These are phyloP conservation scores for Pyrochroa serraticornis DNA, from an alignment of 2,888 invertebrate species.

Conservation along the genomic window DNA sequence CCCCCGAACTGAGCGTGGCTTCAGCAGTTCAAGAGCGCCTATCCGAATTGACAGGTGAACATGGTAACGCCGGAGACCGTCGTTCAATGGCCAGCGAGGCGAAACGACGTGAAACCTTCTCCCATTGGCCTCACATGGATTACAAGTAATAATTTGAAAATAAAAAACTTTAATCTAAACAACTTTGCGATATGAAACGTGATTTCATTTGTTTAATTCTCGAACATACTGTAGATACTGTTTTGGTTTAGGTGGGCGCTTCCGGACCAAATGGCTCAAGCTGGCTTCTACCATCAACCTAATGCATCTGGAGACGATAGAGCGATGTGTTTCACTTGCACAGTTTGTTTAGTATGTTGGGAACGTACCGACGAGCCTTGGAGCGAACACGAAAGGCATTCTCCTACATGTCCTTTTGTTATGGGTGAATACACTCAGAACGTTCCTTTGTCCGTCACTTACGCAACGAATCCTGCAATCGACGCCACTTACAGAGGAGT, in stretches of 20 bases:
- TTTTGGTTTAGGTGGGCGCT: slow-evolving; percentile 79
- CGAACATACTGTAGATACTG: not conserved
- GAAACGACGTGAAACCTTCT: slow-evolving; percentile 87
- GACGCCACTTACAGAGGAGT: slow-evolving; percentile 53
- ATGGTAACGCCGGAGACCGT: slow-evolving; percentile 61
- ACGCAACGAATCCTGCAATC: slow-evolving; percentile 79
- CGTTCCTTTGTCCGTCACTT: slow-evolving; percentile 85
- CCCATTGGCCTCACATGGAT: slow-evolving; percentile 95
- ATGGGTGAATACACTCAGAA: slow-evolving; percentile 95
- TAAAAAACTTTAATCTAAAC: not conserved
- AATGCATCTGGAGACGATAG: slow-evolving; percentile 89
- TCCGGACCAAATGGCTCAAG: slow-evolving; percentile 96
- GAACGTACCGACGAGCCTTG: slow-evolving; percentile 96
- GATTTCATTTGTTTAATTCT: not conserved
- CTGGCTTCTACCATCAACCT: slow-evolving; percentile 95
- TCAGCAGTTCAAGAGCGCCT: slow-evolving; percentile 88
- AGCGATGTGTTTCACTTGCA: slow-evolving; percentile 95
- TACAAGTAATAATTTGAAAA: slow-evolving; percentile 83
- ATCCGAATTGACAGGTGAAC: slow-evolving; percentile 71
- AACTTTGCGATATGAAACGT: too few species aligned
- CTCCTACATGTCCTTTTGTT: slow-evolving; percentile 91
- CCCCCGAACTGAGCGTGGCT: slow-evolving; percentile 86
- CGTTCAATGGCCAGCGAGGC: slow-evolving; percentile 90
- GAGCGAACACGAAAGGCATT: slow-evolving; percentile 96
- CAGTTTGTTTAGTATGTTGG: slow-evolving; percentile 94